Base-by-base conservation (phyloP, 2,797 vertebrate genomes). In the Choloepus didactylus region DNA sequence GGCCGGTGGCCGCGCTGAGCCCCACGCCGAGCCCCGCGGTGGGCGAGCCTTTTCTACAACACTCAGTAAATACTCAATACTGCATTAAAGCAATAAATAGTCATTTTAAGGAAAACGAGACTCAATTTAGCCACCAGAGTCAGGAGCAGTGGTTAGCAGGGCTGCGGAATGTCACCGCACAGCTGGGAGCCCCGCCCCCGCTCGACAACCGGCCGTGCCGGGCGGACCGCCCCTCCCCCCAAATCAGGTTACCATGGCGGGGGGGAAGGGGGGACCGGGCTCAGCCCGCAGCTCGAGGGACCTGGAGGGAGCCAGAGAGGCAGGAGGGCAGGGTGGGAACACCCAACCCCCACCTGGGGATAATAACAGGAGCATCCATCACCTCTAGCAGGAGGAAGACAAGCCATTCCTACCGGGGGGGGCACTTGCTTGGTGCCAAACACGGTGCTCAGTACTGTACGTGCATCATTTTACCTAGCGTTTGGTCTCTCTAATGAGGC, bases 181-280 rank as follows among this genome's bases (percentile, higher is more conserved):
- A 82, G 96, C 92, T 87, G 95, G 97, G 29, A 31, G 96, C 88
- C 98, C 98, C 98, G 96, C 98, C 92, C 86, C 86, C 94, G 67
- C 87, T 44, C 8, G 35, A 93, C 90, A 91, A 72, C 38, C 73
- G 86, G 62, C 87, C 5, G 5, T 93, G 93, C 96, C 94, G 96
- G 94, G 93, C 84, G 77, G 76, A n/a, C 84, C 0, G 8, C 79
- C 76, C 86, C 59, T 92, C 79, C 91, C 69, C 82, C 83, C 41
- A 83, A 88, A 35, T 56, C 94, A 75, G 91, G 93, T 81, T 79
- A 41, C 54, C 0, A 9, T 14, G 51, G 62, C n/a, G 56, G 16
- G 41, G 9, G 6, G 12, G 8, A 14, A 41, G 9, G 14, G 44
- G 77, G 56, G 56, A 2, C 75, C 2, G 35, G 9, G 70, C 35